Conservation (phyloP, 2,888 invertebrate genomes). For the Thyatira batis region DNA sequence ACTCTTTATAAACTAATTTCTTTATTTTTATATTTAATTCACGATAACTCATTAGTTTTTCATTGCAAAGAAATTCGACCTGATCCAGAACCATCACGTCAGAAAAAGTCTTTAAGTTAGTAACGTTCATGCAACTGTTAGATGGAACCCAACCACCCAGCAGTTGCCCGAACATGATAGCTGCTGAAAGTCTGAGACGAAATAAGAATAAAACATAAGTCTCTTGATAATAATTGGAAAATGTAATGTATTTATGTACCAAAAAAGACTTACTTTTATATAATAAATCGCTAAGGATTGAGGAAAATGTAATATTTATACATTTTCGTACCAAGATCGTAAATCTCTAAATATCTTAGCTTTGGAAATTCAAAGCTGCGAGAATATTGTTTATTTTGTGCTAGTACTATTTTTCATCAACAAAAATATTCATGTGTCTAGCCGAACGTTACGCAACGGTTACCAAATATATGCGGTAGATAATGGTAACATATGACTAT, state of each 20-base stretch:
- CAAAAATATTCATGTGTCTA: constrained; percentile 3
- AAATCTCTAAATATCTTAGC: neutral
- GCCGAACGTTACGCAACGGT: neutral
- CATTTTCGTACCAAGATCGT: neutral
- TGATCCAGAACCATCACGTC: too few species aligned
- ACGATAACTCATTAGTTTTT: too few species aligned
- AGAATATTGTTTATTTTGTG: neutral
- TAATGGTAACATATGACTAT: neutral
- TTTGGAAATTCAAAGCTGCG: neutral
- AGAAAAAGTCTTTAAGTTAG: too few species aligned
- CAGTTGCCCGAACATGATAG: too few species aligned
- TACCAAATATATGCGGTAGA: constrained; percentile 2
- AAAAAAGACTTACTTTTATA: neutral
- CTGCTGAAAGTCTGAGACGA: too few species aligned
- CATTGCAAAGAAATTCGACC: too few species aligned
- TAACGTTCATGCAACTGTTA: too few species aligned
- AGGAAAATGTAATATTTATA: neutral
- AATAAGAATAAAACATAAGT: too few species aligned
- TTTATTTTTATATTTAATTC: too few species aligned
- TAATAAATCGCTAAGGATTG: neutral
- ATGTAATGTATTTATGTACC: neutral
- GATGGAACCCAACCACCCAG: too few species aligned
- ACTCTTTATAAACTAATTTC: too few species aligned
- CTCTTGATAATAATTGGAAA: too few species aligned
- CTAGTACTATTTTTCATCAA: constrained; percentile 1